These are phyloP conservation scores for Eriosoma lanigerum DNA, from an alignment of 1,140 invertebrate genomes.

Conservation along the genomic window DNA sequence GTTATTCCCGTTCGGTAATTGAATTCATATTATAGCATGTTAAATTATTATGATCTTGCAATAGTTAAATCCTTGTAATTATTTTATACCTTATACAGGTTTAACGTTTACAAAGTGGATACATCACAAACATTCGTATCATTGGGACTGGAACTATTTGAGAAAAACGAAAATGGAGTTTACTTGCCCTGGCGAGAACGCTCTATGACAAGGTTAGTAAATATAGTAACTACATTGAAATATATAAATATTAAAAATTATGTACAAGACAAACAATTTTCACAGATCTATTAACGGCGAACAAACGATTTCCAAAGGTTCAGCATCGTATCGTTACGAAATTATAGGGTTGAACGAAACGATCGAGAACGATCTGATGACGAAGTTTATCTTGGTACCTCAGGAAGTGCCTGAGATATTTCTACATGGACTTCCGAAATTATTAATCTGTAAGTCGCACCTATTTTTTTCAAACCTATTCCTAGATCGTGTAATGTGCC, in stretches of 20 bases:
- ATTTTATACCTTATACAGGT: too few species aligned
- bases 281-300: background rate
- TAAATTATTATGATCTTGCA: too few species aligned
- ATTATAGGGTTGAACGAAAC: background rate
- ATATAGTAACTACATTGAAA: too few species aligned
- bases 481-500: too few species aligned
- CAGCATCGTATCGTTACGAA: background rate
- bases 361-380: background rate
- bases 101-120: constrained; percentile 47
- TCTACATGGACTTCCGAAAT: background rate
- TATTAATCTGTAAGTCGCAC: too few species aligned
- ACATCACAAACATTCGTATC: constrained; percentile 45
- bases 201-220: too few species aligned
- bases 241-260: too few species aligned
- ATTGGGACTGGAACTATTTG: background rate
- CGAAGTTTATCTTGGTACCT: background rate
- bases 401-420: background rate
- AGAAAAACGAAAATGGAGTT: background rate
- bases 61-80: too few species aligned
- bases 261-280: background rate
- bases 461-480: too few species aligned
- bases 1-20: too few species aligned
- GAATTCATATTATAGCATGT: too few species aligned
- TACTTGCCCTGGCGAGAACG: background rate
- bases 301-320: too few species aligned